Conservation (phyloP, 2,113 vertebrate genomes). For the Xiphorhynchus elegans region DNA sequence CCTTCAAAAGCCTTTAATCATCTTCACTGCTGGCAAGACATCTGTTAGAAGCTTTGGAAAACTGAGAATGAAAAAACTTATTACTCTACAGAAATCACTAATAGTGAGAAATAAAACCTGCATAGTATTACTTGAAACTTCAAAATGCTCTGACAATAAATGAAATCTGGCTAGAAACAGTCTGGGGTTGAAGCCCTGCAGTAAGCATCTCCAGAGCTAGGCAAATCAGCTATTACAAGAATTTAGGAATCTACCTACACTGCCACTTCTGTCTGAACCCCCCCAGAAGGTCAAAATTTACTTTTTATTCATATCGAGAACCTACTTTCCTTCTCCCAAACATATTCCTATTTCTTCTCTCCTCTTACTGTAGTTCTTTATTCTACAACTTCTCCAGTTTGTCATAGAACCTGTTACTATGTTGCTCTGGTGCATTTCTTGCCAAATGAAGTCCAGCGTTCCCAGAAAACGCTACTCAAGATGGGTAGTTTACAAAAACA, state of each 20-base stretch:
- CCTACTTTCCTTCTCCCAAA: neutral
- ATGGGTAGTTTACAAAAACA: neutral
- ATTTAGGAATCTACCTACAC: neutral
- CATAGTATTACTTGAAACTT: constrained; percentile 35
- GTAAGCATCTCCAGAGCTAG: constrained; percentile 7
- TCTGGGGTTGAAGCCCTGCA: neutral
- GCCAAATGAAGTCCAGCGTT: neutral
- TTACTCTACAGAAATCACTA: constrained; percentile 49
- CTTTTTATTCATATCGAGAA: neutral
- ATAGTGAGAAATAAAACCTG: constrained; percentile 59
- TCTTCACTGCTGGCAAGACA: constrained; percentile 52
- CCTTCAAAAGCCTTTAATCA: constrained; percentile 64
- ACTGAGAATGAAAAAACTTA: constrained; percentile 34
- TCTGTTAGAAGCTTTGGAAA: constrained; percentile 48
- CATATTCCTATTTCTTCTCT: neutral
- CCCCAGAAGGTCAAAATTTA: neutral
- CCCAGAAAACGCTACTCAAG: neutral
- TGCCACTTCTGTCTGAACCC: constrained; percentile 3
- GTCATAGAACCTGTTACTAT: neutral
- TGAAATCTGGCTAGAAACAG: constrained; percentile 36
- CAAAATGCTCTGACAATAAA: constrained; percentile 52
- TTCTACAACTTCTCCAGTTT: neutral
- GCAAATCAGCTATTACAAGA: neutral
- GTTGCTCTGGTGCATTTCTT: fast-evolving
- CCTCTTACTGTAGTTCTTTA: neutral